Evolutionary conservation across 2,797 vertebrate species (phyloP), one percentile per base, ranked within the genome.

Genomic region (Alcedo quadribrachys): DNA sequence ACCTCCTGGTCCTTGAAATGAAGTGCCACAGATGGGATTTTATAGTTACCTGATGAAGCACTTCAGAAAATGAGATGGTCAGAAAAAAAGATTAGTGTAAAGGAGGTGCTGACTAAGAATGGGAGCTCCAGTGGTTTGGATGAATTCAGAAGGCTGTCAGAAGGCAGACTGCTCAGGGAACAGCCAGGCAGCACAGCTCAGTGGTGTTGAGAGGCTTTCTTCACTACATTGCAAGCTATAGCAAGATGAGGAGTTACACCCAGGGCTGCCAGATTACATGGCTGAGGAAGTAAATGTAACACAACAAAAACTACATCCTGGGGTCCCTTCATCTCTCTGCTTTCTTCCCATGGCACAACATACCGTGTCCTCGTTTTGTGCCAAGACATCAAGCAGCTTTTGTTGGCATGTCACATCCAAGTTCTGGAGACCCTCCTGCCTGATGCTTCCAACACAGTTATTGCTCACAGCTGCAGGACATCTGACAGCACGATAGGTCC

Each of bases 401-500:
- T 30, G 77, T 32, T 53, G 61, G 54, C 35, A 15, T 5, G 40
- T 48, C 50, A 15, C 20, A 27, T 19, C 21, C 37, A 30, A 48
- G 37, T 12, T 63, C 30, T 42, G 33, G 66, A 58, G 66, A 22
- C 14, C 15, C 15, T 85, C 55, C 30, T 77, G 48, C 48, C 53
- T 48, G 63, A 15, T 32, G 75, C n/a, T 78, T 37, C 61, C 18
- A 22, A 30, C 0, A 0, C 50, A 43, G 48, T 40, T 40, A 6
- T 8, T 21, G 51, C 73, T 33, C 25, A n/a, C 9, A 33, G 51
- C 65, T 37, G 40, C 27, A 74, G 68, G 37, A 35, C 25, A 42
- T 13, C 63, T 53, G 53, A 7, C 40, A 24, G 35, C 0, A 0
- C 3, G 27, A 35, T 18, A 5, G 7, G 22, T 53, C 8, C 22